These are phyloP conservation scores for Tiliacea aurago DNA, from an alignment of 2,888 invertebrate genomes.

Conservation along the genomic window DNA sequence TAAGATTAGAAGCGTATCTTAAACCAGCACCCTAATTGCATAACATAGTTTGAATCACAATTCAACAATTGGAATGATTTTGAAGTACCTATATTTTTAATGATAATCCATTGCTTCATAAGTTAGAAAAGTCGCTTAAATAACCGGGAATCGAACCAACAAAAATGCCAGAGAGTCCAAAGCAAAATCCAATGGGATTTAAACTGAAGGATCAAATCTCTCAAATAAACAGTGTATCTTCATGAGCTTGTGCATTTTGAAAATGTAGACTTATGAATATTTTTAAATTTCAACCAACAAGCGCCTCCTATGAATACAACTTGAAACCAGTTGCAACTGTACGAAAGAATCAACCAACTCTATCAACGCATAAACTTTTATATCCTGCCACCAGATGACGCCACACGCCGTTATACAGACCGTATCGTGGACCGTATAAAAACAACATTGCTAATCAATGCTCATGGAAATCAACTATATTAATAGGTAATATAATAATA, in stretches of 20 bases:
- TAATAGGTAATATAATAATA: neutral
- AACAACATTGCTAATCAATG: neutral
- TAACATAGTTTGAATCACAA: no score
- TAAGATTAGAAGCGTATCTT: no score
- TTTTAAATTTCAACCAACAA: neutral
- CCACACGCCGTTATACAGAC: neutral
- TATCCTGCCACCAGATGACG: conserved; percentile 36
- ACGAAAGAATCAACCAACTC: neutral
- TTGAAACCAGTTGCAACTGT: neutral
- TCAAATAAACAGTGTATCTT: neutral
- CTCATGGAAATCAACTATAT: conserved; percentile 10
- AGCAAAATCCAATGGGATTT: neutral
- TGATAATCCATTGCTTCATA: no score
- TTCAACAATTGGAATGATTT: no score
- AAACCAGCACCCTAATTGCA: no score
- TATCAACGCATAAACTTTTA: conserved; percentile 5
- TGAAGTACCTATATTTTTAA: no score
- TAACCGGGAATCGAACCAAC: neutral
- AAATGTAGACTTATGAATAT: neutral
- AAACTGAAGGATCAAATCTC: neutral
- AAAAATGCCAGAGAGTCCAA: neutral
- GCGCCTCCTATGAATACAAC: conserved; percentile 23
- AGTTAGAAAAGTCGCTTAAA: no score
- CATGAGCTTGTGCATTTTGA: neutral
- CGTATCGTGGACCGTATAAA: no score